A percentile compares a stretch with the other conserved stretches of the same genome.
Conservation (phyloP, 2,888 invertebrate genomes). For the Rotaria macrura region DNA sequence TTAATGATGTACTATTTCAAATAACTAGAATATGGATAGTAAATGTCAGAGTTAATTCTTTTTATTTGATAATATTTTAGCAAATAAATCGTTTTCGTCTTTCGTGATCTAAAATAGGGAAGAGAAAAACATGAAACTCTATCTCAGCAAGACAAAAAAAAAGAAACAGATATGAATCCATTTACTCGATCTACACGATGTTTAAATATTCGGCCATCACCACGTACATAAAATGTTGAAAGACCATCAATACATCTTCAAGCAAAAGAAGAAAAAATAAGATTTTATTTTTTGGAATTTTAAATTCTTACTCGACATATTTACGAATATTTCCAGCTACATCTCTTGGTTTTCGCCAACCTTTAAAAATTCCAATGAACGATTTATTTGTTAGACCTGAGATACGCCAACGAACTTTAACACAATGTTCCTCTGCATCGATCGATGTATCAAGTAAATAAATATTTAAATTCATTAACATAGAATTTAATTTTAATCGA, state of each 20-base stretch:
- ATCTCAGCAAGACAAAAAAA: too few relatives aligned
- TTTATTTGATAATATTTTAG: background rate
- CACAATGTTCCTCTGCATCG: conserved; percentile 69
- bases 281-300: background rate
- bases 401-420: conserved; percentile 78
- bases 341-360: conserved; percentile 1
- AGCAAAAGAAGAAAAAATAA: conserved; percentile 37
- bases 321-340: background rate
- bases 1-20: too few relatives aligned
- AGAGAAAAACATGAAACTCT: background rate
- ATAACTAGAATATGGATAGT: too few relatives aligned
- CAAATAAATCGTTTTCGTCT: background rate
- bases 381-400: conserved; percentile 58
- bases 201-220: conserved; percentile 66
- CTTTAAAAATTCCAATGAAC: conserved; percentile 29
- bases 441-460: conserved; percentile 76
- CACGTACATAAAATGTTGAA: conserved; percentile 71
- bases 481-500: conserved; percentile 68
- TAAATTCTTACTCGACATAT: conserved; percentile 5
- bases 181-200: conserved; percentile 73
- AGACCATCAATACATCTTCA: conserved; percentile 80
- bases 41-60: background rate
- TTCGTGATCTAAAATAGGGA: background rate
- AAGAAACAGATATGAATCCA: background rate
- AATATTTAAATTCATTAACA: conserved; percentile 72